These are phyloP conservation scores for Bungarus multicinctus DNA, from an alignment of 2,113 vertebrate species.

Conservation along the genomic window DNA sequence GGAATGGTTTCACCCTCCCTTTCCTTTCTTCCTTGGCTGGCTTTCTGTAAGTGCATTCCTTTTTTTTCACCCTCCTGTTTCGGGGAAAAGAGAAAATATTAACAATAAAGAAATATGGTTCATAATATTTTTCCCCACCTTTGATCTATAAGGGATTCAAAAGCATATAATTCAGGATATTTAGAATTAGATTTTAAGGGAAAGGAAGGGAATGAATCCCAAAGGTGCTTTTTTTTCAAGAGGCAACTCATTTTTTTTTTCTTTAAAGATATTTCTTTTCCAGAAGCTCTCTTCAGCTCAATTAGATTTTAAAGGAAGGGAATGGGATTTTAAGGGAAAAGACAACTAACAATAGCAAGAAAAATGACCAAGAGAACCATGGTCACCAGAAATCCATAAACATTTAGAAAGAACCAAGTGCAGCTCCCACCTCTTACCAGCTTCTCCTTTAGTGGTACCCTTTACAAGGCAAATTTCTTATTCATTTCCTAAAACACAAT, in stretches of 20 bases:
- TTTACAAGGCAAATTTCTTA: neutral
- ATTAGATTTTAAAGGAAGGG: too few species aligned
- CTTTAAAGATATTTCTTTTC: too few species aligned
- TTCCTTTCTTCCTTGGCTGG: neutral
- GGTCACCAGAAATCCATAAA: too few species aligned
- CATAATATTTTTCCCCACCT: neutral
- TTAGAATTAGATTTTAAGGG: neutral
- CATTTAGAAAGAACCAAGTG: too few species aligned
- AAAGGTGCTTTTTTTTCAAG: too few species aligned
- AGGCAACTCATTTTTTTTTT: too few species aligned
- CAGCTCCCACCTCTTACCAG: too few species aligned
- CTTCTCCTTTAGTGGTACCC: too few species aligned
- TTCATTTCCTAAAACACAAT: neutral
- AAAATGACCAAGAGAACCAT: too few species aligned
- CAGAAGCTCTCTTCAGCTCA: too few species aligned
- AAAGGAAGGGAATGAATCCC: too few species aligned
- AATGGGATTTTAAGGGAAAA: neutral
- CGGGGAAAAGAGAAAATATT: conserved; percentile 24
- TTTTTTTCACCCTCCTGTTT: conserved; percentile 33
- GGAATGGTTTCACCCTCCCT: conserved; percentile 25
- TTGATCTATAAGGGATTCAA: neutral
- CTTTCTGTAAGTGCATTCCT: conserved; percentile 29
- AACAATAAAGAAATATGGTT: conserved; percentile 29
- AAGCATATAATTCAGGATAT: neutral
- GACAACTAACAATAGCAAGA: neutral